Percentiles rank a stretch among this genome's conserved stretches.
Conservation (phyloP, 2,797 vertebrate species). For the Scleropages formosus region DNA sequence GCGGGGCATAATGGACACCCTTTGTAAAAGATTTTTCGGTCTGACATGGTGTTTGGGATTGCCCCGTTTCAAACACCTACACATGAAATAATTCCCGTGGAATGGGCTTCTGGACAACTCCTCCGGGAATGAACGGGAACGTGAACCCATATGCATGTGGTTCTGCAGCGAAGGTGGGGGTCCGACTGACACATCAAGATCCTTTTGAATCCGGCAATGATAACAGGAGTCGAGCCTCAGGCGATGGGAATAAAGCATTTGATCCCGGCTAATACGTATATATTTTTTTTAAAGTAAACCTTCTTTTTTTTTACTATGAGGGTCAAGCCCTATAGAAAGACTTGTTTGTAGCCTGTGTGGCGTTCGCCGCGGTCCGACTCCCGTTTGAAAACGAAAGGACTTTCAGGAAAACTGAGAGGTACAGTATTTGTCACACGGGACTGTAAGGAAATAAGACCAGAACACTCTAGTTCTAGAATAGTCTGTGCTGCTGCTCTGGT, state of each 20-base stretch:
- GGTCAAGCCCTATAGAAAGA: background rate
- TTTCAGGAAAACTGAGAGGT: background rate
- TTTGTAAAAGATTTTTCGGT: constrained; percentile 25
- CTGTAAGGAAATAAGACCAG: background rate
- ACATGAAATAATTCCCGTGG: constrained; percentile 24
- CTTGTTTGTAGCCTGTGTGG: background rate
- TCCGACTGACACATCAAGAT: constrained; percentile 1
- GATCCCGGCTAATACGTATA: background rate
- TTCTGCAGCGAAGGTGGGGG: background rate
- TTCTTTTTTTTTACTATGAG: background rate
- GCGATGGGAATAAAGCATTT: constrained; percentile 15
- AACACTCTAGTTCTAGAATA: background rate
- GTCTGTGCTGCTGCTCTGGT: background rate
- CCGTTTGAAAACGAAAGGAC: background rate
- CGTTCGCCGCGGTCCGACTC: background rate
- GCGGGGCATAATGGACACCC: background rate
- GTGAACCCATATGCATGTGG: background rate
- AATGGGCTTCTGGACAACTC: background rate
- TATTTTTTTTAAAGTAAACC: background rate
- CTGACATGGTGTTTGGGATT: constrained; percentile 26
- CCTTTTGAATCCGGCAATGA: background rate
- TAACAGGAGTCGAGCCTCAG: background rate
- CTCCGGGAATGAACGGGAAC: no score
- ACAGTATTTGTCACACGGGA: background rate
- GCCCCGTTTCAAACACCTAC: constrained; percentile 22